A percentile compares a stretch with the other conserved stretches of the same genome.
Conservation (phyloP, 1,140 invertebrate species). For the Popillia japonica region DNA sequence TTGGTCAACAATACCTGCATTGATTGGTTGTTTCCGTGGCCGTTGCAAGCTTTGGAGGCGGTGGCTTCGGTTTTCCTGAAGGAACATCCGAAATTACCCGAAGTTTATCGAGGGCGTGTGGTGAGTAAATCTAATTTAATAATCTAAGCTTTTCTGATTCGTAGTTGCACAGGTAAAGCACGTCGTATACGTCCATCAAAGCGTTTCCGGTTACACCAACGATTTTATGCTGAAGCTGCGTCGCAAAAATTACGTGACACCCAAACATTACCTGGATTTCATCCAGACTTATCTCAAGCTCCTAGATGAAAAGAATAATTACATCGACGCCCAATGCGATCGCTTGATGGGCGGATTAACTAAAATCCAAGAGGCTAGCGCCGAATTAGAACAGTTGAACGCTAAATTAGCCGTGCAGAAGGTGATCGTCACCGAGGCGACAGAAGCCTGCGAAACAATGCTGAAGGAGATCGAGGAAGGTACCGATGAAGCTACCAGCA, state of each 20-base stretch:
- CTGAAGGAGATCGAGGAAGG: constrained; percentile 72
- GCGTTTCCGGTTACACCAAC: constrained; percentile 74
- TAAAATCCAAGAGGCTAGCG: constrained; percentile 82
- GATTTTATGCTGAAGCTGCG: constrained; percentile 76
- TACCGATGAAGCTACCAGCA: constrained; percentile 66
- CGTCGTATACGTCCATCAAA: constrained; percentile 83
- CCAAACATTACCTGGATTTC: constrained; percentile 89
- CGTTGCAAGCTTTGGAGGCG: constrained; percentile 83
- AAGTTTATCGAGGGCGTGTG: constrained; percentile 66
- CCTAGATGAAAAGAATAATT: constrained; percentile 74
- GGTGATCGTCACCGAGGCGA: constrained; percentile 78
- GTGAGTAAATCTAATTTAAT: too few relatives aligned
- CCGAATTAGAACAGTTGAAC: constrained; percentile 76
- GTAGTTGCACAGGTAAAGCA: constrained; percentile 66
- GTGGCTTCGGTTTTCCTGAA: constrained; percentile 84
- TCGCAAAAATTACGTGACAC: constrained; percentile 85
- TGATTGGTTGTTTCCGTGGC: constrained; percentile 94
- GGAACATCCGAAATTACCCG: constrained; percentile 62
- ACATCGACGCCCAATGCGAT: constrained; percentile 73
- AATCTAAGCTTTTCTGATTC: too few relatives aligned
- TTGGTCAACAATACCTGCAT: constrained; percentile 92
- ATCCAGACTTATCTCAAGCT: constrained; percentile 80
- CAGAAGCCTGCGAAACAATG: constrained; percentile 75
- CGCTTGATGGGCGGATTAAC: constrained; percentile 73
- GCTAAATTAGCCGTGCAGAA: constrained; percentile 78